Percentiles rank a stretch among this genome's conserved stretches.
Evolutionary conservation across 92 coral and sea anemone species (phyloP).

Genomic region (Palythoa grandis): DNA sequence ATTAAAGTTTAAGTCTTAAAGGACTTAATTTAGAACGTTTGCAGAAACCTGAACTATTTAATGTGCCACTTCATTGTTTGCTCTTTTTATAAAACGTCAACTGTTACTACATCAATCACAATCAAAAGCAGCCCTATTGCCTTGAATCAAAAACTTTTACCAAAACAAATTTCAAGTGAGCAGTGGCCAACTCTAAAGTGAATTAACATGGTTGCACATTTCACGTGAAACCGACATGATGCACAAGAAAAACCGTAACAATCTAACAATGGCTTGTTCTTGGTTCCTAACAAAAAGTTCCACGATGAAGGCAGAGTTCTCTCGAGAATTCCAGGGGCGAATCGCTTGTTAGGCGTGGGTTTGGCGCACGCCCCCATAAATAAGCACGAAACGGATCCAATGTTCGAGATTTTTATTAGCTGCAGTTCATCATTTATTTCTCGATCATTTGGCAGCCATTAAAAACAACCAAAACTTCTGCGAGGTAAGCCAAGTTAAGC

Average conservation of each 20-base stretch:
- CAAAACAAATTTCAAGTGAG: not conserved
- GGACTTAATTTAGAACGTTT: not conserved
- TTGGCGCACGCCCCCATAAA: constrained; percentile 41
- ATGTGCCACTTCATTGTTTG: not conserved
- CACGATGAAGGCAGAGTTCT: not conserved
- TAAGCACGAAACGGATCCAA: constrained; percentile 28
- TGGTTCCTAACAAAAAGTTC: not conserved
- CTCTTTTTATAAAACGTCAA: not conserved
- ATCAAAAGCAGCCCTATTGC: not conserved
- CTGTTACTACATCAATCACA: not conserved
- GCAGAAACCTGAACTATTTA: not conserved
- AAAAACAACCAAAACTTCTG: not conserved
- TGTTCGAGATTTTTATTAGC: not conserved
- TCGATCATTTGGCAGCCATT: not conserved
- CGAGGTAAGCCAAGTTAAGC: not conserved
- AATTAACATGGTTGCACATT: not conserved
- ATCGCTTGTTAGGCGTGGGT: constrained; percentile 12
- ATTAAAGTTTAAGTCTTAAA: not conserved
- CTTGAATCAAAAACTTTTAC: not conserved
- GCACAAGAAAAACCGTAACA: no score
- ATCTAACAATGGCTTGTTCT: not conserved
- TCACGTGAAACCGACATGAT: constrained; percentile 21
- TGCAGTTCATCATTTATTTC: constrained; percentile 3
- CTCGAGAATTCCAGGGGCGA: constrained; percentile 11
- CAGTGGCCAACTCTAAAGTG: not conserved